Percentiles rank a stretch among this genome's conserved stretches.
These are phyloP conservation scores for Leontopithecus rosalia DNA, from an alignment of 2,797 vertebrate genomes.

Conservation along the genomic window DNA sequence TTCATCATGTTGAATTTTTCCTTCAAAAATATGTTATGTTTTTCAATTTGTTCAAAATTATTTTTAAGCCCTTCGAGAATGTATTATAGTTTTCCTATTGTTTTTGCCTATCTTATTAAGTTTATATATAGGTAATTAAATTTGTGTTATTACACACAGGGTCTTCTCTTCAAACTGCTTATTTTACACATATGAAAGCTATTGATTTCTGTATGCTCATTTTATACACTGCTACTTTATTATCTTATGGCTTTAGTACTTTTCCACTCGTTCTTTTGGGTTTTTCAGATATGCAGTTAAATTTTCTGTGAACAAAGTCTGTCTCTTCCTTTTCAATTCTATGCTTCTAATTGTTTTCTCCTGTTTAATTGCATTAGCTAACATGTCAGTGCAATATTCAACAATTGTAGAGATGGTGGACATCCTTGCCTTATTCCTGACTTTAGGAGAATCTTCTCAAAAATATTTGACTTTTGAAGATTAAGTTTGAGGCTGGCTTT, in stretches of 20 bases:
- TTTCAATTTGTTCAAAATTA: neutral
- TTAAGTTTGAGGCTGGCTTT: neutral
- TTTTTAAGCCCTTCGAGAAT: slow-evolving; percentile 23
- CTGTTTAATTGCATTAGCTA: neutral
- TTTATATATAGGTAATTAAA: neutral
- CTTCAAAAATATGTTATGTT: neutral
- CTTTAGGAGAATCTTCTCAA: neutral
- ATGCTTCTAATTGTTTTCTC: neutral
- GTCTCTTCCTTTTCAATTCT: neutral
- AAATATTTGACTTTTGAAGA: neutral
- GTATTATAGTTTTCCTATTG: neutral
- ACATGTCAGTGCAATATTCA: neutral
- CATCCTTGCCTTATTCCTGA: neutral
- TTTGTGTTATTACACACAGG: neutral
- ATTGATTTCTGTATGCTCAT: neutral
- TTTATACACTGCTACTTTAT: neutral
- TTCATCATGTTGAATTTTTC: neutral
- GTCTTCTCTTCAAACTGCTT: slow-evolving; percentile 20
- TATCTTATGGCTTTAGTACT: neutral
- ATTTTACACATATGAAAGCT: neutral
- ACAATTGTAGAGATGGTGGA: neutral
- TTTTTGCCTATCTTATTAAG: neutral
- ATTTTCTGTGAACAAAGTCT: slow-evolving; percentile 6
- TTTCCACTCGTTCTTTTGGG: neutral
- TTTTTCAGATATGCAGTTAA: neutral